These are phyloP conservation scores for Harpegnathos saltator DNA, from an alignment of 1,140 invertebrate species.

Conservation along the genomic window DNA sequence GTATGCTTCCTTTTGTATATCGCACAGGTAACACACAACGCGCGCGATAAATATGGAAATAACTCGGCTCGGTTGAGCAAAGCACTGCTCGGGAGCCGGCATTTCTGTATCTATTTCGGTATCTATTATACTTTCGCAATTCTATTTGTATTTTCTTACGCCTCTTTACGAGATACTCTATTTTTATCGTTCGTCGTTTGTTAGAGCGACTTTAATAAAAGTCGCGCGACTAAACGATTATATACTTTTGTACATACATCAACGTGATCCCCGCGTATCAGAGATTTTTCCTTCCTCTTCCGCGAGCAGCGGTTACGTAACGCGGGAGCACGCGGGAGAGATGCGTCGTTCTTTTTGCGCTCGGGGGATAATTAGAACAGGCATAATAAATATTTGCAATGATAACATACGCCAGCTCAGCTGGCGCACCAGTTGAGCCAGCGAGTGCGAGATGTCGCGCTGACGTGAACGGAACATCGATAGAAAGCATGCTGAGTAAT, in stretches of 20 bases:
- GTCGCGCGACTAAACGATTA: too few species aligned
- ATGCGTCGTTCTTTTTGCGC: neutral
- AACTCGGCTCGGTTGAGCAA: neutral
- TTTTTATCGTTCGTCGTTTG: neutral
- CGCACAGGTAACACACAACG: neutral
- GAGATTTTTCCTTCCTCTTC: conserved; percentile 12
- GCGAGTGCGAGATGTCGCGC: neutral
- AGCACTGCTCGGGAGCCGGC: too few species aligned
- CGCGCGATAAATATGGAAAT: neutral
- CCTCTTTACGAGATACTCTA: neutral
- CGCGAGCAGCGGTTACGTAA: neutral
- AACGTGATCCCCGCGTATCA: too few species aligned
- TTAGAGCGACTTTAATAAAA: too few species aligned
- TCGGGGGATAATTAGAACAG: neutral
- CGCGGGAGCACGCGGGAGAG: neutral
- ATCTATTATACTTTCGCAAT: neutral
- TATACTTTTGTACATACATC: too few species aligned
- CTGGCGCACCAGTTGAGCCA: neutral
- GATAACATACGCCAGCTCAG: neutral
- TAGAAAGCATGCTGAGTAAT: too few species aligned
- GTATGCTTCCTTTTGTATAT: neutral
- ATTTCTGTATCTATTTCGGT: too few species aligned
- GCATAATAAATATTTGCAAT: neutral
- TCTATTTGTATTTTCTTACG: neutral
- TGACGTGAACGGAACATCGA: neutral